Evolutionary conservation across 1,140 invertebrate species (phyloP).

Genomic region (Drosophila quadrilineata): DNA sequence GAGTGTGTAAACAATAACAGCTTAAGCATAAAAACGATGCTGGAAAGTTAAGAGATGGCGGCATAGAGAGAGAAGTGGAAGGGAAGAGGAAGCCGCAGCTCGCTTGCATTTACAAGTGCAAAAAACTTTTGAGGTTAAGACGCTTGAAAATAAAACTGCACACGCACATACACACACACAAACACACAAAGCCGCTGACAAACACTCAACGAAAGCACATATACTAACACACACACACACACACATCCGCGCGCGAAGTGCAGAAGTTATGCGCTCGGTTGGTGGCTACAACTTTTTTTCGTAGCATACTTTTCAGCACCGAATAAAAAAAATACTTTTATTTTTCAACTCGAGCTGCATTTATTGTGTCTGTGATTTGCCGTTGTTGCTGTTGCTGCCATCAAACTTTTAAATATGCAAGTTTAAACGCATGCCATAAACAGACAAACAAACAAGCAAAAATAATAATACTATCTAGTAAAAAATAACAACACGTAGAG

Average conservation of each 20-base stretch:
- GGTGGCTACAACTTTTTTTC: constrained; percentile 40
- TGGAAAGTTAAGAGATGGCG: constrained; percentile 4
- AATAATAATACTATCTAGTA: constrained; percentile 2
- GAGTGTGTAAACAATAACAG: constrained; percentile 66
- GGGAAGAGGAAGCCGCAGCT: no score
- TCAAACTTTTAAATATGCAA: constrained; percentile 37
- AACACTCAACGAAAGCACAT: no score
- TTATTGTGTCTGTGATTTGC: constrained; percentile 15
- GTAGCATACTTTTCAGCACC: constrained; percentile 23
- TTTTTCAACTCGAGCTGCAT: no score
- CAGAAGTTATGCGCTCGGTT: constrained; percentile 46
- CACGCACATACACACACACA: constrained; percentile 10
- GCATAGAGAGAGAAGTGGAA: no score
- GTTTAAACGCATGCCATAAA: constrained; percentile 37
- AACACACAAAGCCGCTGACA: no score
- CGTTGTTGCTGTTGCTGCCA: constrained; percentile 9
- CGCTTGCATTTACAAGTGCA: constrained; percentile 59
- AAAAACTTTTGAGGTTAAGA: constrained; percentile 76
- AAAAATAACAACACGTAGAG: constrained; percentile 1
- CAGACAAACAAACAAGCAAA: constrained; percentile 37
- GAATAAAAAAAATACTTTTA: constrained; percentile 11
- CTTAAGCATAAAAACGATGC: constrained; percentile 64
- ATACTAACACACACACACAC: constrained; percentile 15
- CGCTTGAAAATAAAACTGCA: constrained; percentile 62
- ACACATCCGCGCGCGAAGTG: no score